Evolutionary conservation across 2,797 vertebrate genomes (phyloP), one percentile per base, ranked within the genome.

Genomic region (Spinus olivaceus): DNA sequence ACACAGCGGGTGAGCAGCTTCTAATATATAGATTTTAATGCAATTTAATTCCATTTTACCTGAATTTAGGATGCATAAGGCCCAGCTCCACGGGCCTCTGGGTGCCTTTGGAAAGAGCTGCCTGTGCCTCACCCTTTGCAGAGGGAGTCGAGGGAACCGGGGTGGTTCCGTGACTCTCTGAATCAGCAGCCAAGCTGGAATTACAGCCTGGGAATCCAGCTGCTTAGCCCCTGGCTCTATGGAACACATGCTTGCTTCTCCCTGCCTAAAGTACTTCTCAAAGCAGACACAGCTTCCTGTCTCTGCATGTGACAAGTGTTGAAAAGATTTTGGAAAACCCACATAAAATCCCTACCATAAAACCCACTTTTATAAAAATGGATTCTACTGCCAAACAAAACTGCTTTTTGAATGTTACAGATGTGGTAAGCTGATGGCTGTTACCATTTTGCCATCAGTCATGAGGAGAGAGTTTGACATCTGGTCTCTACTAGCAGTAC

Each of bases 131-230:
- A 8, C 24, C 14, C 32, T 90, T 24, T 73, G 50, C 42, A 47
- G 74, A 32, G 42, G 4, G 30, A 63, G 79, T 32, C 6, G 1
- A 57, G 33, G 67, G 66, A 49, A 46, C 2, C 0, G 0, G 21
- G 9, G 22, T 6, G n/a, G 8, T 87, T 50, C 25, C 0, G 0
- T 0, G 33, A 46, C 53, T 89, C 57, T 14, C 85, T 42, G 85
- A 78, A 84, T 94, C 79, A 77, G 92, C 66, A 91, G 84, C 57
- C 35, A 57, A 85, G 51, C 53, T 64, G 30, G 61, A 87, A 57
- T 77, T 78, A 30, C 44, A 85, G 76, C 60, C 37, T 23, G 41
- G 81, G 42, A 37, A 59, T 61, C 12, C 63, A 46, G 33, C 73
- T 86, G 56, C 83, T 69, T n/a, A 27, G 63, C 73, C 87, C 69